Evolutionary conservation across 1,140 invertebrate genomes (phyloP).

Genomic region (Whitmania pigra): DNA sequence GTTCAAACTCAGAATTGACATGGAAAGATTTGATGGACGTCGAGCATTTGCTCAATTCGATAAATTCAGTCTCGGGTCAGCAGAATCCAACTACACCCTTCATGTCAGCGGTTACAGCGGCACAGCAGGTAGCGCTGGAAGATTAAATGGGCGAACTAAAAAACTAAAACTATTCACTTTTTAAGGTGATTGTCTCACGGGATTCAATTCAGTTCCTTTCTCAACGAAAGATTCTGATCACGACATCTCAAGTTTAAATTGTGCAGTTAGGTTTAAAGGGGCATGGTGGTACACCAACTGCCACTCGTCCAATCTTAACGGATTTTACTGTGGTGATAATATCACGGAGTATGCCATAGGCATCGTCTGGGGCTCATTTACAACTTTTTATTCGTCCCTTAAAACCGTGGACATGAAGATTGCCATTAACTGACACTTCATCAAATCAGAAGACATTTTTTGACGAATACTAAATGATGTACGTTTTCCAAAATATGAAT

Average conservation of each 20-base stretch:
- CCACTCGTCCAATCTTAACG: slow-evolving; percentile 28
- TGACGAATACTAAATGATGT: too few species aligned
- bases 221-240: slow-evolving; percentile 31
- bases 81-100: slow-evolving; percentile 10
- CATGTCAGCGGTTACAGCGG: neutral
- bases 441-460: too few species aligned
- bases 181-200: slow-evolving; percentile 23
- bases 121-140: slow-evolving; percentile 24
- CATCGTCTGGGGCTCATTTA: slow-evolving; percentile 16
- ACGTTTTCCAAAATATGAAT: too few species aligned
- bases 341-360: slow-evolving; percentile 14
- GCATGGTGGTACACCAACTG: slow-evolving; percentile 35
- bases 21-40: slow-evolving; percentile 51
- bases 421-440: too few species aligned
- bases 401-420: too few species aligned
- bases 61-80: slow-evolving; percentile 23
- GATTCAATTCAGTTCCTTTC: slow-evolving; percentile 27
- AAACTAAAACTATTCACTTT: neutral
- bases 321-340: slow-evolving; percentile 10
- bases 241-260: slow-evolving; percentile 28
- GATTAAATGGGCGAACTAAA: neutral
- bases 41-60: slow-evolving; percentile 51
- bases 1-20: slow-evolving; percentile 50
- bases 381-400: neutral
- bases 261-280: slow-evolving; percentile 28